Evolutionary conservation across 2,113 vertebrate species (phyloP), one percentile per base, ranked within the genome.

Genomic region (Rhinopomastus cyanomelas): DNA sequence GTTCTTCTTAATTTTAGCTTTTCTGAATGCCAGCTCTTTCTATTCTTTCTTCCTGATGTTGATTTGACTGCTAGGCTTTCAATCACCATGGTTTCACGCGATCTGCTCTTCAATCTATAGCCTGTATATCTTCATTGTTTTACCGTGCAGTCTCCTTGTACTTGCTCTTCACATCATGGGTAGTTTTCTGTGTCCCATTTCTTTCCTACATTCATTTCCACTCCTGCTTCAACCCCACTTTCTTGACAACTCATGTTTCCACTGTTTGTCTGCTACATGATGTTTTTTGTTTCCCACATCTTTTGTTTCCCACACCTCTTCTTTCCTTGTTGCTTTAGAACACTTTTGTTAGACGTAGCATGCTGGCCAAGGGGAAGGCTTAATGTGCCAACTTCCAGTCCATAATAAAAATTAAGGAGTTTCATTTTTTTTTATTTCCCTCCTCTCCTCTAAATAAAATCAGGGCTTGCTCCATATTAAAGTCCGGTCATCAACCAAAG

Each of bases 301-400:
- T 46, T 46, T 46, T 6, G 2, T 0, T 1, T 12, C 3, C 1
- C 2, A 1, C 2, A 9, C 32, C 51, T 78, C 11, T 75, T 79
- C 32, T 9, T 68, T 25, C 15, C 5, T 42, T 81, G 15, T 57
- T 30, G 14, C 21, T 81, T 86, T 18, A 52, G 34, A 39, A 53
- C 9, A 11, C 36, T 69, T 86, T 67, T 15, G 2, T 9, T 71
- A 37, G 4, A 67, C 26, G 3, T 66, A 22, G 8, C 6, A 37
- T 49, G 3, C 11, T 65, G 59, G 9, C 19, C 27, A 32, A 32
- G 25, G 44, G 5, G 6, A 16, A 52, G 6, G 5, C 42, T 88
- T 60, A 5, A 20, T 64, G 27, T 0, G 3, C 37, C 10, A 34
- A 6, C 6, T 68, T 69, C 32, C 16, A 83, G 52, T n/a, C 5